Evolutionary conservation across 2,113 vertebrate species (phyloP).

Genomic region (Sclerurus mexicanus): DNA sequence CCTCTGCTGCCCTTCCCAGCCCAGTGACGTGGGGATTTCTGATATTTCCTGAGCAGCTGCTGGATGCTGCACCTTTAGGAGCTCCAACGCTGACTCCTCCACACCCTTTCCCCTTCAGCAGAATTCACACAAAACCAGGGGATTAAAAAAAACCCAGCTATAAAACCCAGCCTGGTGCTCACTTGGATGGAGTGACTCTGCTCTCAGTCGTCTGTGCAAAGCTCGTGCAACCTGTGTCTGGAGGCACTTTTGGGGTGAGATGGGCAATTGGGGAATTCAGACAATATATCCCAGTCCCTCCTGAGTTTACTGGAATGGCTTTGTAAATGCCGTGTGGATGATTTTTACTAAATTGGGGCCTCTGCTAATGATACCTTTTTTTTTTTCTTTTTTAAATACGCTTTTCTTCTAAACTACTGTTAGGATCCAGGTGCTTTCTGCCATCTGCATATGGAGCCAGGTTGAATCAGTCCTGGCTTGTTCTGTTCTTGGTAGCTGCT

Average conservation of each 20-base stretch:
- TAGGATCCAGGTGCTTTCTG: not conserved
- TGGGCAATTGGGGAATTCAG: not conserved
- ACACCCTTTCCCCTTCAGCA: slow-evolving; percentile 55
- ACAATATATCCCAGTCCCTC: not conserved
- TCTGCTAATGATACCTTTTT: not conserved
- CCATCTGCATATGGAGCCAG: not conserved
- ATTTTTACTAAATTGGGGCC: not conserved
- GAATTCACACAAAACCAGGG: not conserved
- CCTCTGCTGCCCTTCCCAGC: slow-evolving; percentile 20
- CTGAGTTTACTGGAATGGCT: not conserved
- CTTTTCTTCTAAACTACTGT: not conserved
- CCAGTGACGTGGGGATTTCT: not conserved
- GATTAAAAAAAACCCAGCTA: not conserved
- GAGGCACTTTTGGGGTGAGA: not conserved
- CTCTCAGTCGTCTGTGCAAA: not conserved
- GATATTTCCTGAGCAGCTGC: slow-evolving; percentile 63
- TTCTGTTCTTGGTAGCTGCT: slow-evolving; percentile 15
- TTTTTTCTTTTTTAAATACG: not conserved
- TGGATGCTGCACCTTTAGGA: slow-evolving; percentile 27
- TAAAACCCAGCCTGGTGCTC: not conserved
- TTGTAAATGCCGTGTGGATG: not conserved
- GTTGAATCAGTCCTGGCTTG: slow-evolving; percentile 9
- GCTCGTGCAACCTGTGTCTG: not conserved
- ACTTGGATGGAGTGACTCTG: not conserved
- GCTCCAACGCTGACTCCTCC: not conserved